Base-by-base conservation (phyloP, 2,888 invertebrate genomes). In the Bellardia pandia region DNA sequence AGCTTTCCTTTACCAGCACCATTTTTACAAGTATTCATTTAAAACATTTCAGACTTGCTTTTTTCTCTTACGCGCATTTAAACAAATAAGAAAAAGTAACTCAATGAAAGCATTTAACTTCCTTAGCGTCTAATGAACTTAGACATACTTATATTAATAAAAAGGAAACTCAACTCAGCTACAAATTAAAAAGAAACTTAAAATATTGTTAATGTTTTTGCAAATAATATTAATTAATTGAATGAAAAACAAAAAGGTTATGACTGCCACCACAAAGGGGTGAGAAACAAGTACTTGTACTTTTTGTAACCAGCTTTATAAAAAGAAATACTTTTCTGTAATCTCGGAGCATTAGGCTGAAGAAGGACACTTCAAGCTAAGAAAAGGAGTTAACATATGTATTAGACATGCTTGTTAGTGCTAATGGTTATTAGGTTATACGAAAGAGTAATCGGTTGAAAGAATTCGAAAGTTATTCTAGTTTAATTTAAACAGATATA, bases 201-300 rank as follows among this genome's bases (percentile, higher is more conserved):
- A 78, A 64, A 85, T 78, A 51, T 77, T 45, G 81, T 85, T 87
- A 85, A 85, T 69, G 58, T 78, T 85, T 85, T 79, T 51, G 87
- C 87, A 87, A 87, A 82, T 81, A 78, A 87, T 81, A 71, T 76
- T 83, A 87, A 85, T 81, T 87, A 87, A 87, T 81, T 81, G 75
- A 87, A 83, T 76, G 62, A 83, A 60, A 68, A 16, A 78, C 48
- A 74, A 16, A 75, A 62, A 69, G 69, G 53, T 62, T 62, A 62
- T 68, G 79, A 76, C 23, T 68, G 69, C 68, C 48, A 78, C 64
- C 66, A 3, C 72, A 66, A 58, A 66, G 13, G 23, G n/a, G 11
- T 58, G 13, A 58, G 23, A 30, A 58, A 69, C 68, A 68, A 60
- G 79, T 74, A 66, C 84, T 79, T 78, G 40, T 68, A 53, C 23